Evolutionary conservation across 2,113 vertebrate genomes (phyloP), one percentile per base, ranked within the genome.

Genomic region (Planiliza haematocheilus): DNA sequence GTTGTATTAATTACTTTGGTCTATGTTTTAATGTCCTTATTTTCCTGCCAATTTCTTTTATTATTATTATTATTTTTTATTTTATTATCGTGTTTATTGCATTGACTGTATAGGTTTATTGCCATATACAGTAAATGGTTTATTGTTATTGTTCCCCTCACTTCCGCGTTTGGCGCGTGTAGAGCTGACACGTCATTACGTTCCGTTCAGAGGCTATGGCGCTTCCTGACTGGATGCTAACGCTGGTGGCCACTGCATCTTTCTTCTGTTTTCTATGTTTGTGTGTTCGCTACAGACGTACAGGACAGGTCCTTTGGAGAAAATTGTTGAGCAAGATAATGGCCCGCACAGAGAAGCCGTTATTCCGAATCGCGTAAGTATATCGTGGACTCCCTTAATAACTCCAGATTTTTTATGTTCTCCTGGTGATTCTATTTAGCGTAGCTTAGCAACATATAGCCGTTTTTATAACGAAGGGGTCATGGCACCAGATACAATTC

Each of bases 321-420:
- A 86, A 69, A 14, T 0, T 80, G 0, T 2, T 86, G 5, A 50
- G 10, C 20, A 77, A 59, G 48, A 63, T 93, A 20, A 95, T 95
- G 95, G 94, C 95, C 6, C 93, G 93, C 4, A 92, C 94, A 1
- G 93, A 95, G 84, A 95, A 91, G 84, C 93, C 94, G 1, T 70
- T 95, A 67, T 95, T 95, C 76, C 89, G 93, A 75, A 94, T 95
- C 6, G 94, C 94, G 95, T 95, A 64, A 94, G 94, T 94, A 10
- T 3, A 0, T 14, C 1, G 8, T 1, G 16, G 18, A 4, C 8
- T 10, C 6, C 7, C 0, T 36, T 2, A 1, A 10, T 11, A 0
- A 52, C 37, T 41, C 12, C 4, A 7, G 1, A 18, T 39, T 13
- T 7, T 7, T 9, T 4, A 45, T 61, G n/a, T 53, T 8, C 13